These are phyloP conservation scores for Neuroterus valhalla DNA, from an alignment of 1,140 invertebrate genomes.

Conservation along the genomic window DNA sequence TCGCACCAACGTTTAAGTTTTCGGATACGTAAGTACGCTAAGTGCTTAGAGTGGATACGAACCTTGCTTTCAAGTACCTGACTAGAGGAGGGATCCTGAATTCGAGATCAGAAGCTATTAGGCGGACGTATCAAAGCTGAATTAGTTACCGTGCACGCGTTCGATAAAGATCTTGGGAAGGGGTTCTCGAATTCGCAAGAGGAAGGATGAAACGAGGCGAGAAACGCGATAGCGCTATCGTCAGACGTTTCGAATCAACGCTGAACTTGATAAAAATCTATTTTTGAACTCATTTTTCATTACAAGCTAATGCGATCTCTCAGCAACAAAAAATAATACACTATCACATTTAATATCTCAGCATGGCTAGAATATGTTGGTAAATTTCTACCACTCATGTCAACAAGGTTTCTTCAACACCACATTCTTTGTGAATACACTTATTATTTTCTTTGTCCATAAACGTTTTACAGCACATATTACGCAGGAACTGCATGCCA, in stretches of 20 bases:
- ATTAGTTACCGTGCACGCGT: constrained; percentile 10
- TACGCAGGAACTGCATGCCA: too few species aligned
- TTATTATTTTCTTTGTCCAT: too few species aligned
- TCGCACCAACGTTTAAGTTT: constrained; percentile 35
- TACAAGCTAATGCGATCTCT: too few species aligned
- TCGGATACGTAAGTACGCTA: constrained; percentile 24
- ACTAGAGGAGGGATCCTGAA: constrained; percentile 19
- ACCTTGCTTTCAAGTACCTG: constrained; percentile 8
- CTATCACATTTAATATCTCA: too few species aligned
- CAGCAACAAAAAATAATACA: too few species aligned
- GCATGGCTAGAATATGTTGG: too few species aligned
- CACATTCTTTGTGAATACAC: too few species aligned
- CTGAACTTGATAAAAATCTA: background rate
- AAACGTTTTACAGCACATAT: too few species aligned
- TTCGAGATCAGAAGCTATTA: constrained; percentile 33
- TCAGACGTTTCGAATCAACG: background rate
- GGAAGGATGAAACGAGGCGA: constrained; percentile 9
- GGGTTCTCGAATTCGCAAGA: constrained; percentile 20
- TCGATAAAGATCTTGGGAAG: constrained; percentile 6
- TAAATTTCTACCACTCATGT: too few species aligned
- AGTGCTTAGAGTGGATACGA: constrained; percentile 21
- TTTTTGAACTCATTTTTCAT: too few species aligned
- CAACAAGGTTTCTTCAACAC: too few species aligned
- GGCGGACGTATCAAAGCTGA: constrained; percentile 25
- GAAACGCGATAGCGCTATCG: constrained; percentile 7